Evolutionary conservation across 2,113 vertebrate genomes (phyloP), one percentile per base, ranked within the genome.

Genomic region (Malurus alboscapulatus): DNA sequence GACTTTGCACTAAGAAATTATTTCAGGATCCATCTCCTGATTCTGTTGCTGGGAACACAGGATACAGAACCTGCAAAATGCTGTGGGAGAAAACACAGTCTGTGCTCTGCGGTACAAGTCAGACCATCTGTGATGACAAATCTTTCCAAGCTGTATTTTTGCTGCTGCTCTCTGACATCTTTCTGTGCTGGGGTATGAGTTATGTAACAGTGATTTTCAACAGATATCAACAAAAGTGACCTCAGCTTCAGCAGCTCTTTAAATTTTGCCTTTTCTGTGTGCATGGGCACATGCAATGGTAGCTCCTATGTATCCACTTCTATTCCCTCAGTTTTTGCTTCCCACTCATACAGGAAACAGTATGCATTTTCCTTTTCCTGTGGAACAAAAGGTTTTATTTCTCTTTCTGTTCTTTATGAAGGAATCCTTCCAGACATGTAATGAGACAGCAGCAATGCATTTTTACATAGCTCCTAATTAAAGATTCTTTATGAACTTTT

Each of bases 121-220:
- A 67, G 77, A 84, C 87, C 87, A 91, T 89, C 69, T 87, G 69
- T 57, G 90, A 79, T 87, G 89, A 72, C 45, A 89, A 84, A 82
- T 72, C 66, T 67, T 92, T 71, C 66, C 78, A 82, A 94, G 81
- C 10, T 81, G 32, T 19, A 36, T 59, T 89, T 94, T 74, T 94
- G 58, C 67, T 92, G 75, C 69, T 58, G 48, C 26, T 83, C 62
- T 86, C 67, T 79, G 83, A 57, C 83, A 76, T 53, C 65, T 76
- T n/a, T 79, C 54, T 88, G 32, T 77, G 86, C 67, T 88, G 74
- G 34, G 21, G 8, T 73, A 34, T 50, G 45, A 95, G 47, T 79
- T 73, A 50, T 6, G 9, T 16, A 83, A 58, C 21, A 78, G 15
- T 1, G 5, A 76, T 69, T 95, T 88, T 61, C 71, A 61, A 44